phyloP scores from a whole-genome alignment of 1,140 invertebrate genomes.

The Apis cerana region DNA sequence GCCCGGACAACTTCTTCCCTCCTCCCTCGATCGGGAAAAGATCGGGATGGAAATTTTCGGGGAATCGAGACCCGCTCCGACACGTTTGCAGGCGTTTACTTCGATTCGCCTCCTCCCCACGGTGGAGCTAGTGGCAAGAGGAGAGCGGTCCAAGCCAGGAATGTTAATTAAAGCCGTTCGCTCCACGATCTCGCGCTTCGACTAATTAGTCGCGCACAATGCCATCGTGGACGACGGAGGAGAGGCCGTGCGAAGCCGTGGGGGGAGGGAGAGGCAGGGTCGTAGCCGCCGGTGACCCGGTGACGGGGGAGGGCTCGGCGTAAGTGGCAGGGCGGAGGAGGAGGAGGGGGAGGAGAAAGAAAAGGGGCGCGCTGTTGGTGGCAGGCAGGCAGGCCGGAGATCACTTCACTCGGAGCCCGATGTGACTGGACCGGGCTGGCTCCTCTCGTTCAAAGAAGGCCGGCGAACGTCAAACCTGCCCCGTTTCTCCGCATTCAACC shows the following conservation, averaged over 20 bases:
- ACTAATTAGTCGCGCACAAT: constrained; percentile 81
- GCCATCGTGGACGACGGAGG: constrained; percentile 67
- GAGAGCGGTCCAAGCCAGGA: constrained; percentile 68
- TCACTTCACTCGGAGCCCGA: constrained; percentile 72
- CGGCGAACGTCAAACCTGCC: constrained; percentile 69
- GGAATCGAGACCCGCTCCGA: constrained; percentile 50
- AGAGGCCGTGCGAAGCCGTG: constrained; percentile 32
- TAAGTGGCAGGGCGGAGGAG: no score
- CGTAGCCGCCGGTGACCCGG: no score
- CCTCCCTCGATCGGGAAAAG: neutral
- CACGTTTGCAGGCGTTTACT: constrained; percentile 71
- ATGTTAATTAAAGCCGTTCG: constrained; percentile 81
- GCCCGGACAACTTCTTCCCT: no score
- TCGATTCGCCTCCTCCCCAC: constrained; percentile 70
- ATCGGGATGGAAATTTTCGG: constrained; percentile 54
- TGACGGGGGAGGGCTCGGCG: neutral
- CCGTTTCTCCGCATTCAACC: constrained; percentile 58
- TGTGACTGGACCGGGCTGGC: constrained; percentile 39
- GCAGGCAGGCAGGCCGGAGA: constrained; percentile 66
- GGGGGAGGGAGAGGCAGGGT: neutral
- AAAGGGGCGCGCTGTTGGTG: neutral
- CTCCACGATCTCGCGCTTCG: constrained; percentile 79
- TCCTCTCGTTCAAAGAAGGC: constrained; percentile 70
- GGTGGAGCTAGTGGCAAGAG: constrained; percentile 64
- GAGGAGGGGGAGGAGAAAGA: neutral